Evolutionary conservation across 2,113 vertebrate species (phyloP).

Genomic region (Haliaeetus leucogaster): DNA sequence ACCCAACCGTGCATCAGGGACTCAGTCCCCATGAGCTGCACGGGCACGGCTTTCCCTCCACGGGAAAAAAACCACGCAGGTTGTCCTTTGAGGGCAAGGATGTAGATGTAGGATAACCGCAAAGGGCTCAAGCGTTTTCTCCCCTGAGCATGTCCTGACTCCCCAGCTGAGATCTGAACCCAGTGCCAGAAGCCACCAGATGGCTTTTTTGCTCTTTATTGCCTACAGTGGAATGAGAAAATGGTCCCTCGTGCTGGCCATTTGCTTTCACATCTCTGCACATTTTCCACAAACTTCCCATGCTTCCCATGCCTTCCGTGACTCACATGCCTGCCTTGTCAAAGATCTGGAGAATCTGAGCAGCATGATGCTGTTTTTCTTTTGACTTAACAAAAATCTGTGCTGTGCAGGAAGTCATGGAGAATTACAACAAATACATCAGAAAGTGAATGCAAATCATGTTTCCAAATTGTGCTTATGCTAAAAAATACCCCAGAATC

Average conservation of each 20-base stretch:
- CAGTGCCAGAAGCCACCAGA: rapidly evolving
- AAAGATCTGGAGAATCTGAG: neutral
- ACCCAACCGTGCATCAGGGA: too few relatives aligned
- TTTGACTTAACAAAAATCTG: neutral
- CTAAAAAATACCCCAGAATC: neutral
- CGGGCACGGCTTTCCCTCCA: neutral
- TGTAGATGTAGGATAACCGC: neutral
- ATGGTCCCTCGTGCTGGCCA: neutral
- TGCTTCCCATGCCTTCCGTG: neutral
- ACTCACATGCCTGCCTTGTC: neutral
- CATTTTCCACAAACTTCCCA: neutral
- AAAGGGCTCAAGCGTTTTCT: neutral
- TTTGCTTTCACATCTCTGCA: neutral
- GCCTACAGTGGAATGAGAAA: neutral
- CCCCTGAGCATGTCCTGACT: neutral
- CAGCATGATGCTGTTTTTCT: neutral
- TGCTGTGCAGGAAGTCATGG: neutral
- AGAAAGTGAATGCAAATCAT: neutral
- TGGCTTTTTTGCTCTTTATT: neutral
- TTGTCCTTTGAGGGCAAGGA: neutral
- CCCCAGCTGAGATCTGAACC: neutral
- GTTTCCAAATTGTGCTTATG: neutral
- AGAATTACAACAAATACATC: neutral
- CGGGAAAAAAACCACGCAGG: rapidly evolving
- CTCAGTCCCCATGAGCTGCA: neutral